Conservation (phyloP, 2,888 invertebrate genomes). For the Phaonia tiefii region DNA sequence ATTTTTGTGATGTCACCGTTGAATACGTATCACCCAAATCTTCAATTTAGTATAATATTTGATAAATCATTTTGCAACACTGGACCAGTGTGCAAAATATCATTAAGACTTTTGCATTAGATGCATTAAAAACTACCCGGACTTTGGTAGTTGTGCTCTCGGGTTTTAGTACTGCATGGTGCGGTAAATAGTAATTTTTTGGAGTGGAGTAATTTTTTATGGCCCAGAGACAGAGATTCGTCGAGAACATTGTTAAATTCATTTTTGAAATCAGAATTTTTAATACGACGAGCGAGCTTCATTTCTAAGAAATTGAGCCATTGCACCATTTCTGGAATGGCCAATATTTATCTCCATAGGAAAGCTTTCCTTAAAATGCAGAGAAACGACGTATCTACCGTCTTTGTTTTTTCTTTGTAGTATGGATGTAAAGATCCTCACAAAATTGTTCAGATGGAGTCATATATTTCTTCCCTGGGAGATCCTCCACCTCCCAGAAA, state of each 20-base stretch:
- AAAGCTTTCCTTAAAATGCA: background rate
- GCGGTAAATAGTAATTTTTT: conserved; percentile 51
- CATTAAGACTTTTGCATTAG: conserved; percentile 34
- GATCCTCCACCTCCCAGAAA: conserved; percentile 10
- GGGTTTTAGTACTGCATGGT: conserved; percentile 54
- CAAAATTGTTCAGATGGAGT: conserved; percentile 23
- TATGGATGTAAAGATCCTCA: conserved; percentile 6
- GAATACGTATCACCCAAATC: conserved; percentile 47
- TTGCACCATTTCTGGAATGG: background rate
- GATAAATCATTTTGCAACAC: conserved; percentile 34
- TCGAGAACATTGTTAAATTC: conserved; percentile 39
- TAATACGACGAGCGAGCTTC: background rate
- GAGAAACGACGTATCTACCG: conserved; percentile 4
- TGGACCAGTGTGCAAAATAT: conserved; percentile 26
- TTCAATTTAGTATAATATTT: conserved; percentile 13
- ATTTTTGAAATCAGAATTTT: conserved; percentile 6
- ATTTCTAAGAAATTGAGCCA: conserved; percentile 28
- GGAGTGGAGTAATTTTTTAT: conserved; percentile 47
- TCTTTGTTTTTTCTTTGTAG: conserved; percentile 9
- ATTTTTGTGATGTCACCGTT: conserved; percentile 34
- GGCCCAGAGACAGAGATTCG: conserved; percentile 67
- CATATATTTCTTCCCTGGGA: conserved; percentile 17
- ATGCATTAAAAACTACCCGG: conserved; percentile 63
- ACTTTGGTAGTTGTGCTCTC: conserved; percentile 56
- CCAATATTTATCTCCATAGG: background rate